A percentile compares a stretch with the other conserved stretches of the same genome.
Evolutionary conservation across 2,797 vertebrate species (phyloP).

Genomic region (Lerista edwardsae): DNA sequence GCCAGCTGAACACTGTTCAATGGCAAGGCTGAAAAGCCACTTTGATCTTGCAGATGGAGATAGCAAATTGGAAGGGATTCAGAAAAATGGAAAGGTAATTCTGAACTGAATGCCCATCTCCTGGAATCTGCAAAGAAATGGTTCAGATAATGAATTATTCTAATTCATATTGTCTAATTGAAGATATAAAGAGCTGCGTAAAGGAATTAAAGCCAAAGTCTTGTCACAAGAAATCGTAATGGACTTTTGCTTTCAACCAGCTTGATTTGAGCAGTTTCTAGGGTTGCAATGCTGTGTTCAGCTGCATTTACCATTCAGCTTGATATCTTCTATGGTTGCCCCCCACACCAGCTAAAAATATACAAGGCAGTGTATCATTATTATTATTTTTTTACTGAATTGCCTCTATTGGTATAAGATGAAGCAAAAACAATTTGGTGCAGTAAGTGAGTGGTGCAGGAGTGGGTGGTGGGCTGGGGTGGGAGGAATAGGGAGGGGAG

Average conservation of each 20-base stretch:
- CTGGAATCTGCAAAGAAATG: neutral
- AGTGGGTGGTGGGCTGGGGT: too few species aligned
- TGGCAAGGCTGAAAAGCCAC: constrained; percentile 13
- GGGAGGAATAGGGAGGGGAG: too few species aligned
- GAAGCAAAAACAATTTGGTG: neutral
- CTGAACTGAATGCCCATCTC: neutral
- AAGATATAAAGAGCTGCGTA: neutral
- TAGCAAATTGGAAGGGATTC: neutral
- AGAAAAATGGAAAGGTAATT: neutral
- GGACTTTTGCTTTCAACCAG: neutral
- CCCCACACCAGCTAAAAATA: too few species aligned
- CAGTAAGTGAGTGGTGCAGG: too few species aligned
- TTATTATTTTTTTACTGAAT: neutral
- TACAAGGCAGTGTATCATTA: too few species aligned
- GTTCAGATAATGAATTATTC: neutral
- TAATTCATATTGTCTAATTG: neutral
- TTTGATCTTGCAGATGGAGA: neutral
- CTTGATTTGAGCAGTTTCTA: neutral
- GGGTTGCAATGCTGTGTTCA: neutral
- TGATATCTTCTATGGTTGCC: neutral
- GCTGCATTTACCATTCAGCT: neutral
- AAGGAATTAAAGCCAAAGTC: neutral
- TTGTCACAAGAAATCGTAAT: neutral
- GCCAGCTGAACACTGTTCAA: constrained; percentile 4
- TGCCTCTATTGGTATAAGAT: neutral